Evolutionary conservation across 1,140 invertebrate genomes (phyloP), one percentile per base, ranked within the genome.

Genomic region (Coenobita brevimanus): DNA sequence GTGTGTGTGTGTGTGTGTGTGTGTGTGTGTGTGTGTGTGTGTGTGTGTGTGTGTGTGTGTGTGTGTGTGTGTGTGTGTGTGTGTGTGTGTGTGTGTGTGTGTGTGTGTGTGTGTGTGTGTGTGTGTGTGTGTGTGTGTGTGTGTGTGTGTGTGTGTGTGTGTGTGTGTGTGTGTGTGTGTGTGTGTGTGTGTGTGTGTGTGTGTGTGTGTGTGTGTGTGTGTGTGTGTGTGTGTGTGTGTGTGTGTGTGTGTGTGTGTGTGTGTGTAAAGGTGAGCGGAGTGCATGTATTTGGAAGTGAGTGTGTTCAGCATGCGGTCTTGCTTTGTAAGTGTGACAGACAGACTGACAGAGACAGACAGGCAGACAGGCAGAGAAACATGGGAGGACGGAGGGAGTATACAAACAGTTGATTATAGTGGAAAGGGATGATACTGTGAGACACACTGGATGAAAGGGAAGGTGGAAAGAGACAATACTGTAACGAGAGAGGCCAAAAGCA

Each of bases 101-200:
- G n/a, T n/a, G n/a, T n/a, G n/a, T n/a, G n/a, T n/a, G n/a, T n/a
- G n/a, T n/a, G n/a, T n/a, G n/a, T n/a, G n/a, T n/a, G n/a, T n/a
- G n/a, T n/a, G 3, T 24, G 62, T 24, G 15, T 33, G 17, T 69
- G 24, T 69, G 24, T 69, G 54, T n/a, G n/a, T 57, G 10, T n/a
- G 54, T n/a, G 10, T 57, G 54, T n/a, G 13, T n/a, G 13, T 57
- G 64, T 69, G 64, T 8, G 64, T 69, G 64, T 21, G 24, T 69
- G 64, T 6, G 64, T 69, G 64, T 21, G 64, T 27, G 64, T 21
- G 64, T 69, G 10, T 21, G 64, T 15, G 10, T 30, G 64, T 69
- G 64, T 30, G 64, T 69, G 64, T 30, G 64, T 69, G 64, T 30
- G 64, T 69, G 64, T 30, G 64, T 69, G 64, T 30, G 64, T 69